Evolutionary conservation across 2,888 invertebrate genomes (phyloP), one percentile per base, ranked within the genome.

Genomic region (Automeris io): DNA sequence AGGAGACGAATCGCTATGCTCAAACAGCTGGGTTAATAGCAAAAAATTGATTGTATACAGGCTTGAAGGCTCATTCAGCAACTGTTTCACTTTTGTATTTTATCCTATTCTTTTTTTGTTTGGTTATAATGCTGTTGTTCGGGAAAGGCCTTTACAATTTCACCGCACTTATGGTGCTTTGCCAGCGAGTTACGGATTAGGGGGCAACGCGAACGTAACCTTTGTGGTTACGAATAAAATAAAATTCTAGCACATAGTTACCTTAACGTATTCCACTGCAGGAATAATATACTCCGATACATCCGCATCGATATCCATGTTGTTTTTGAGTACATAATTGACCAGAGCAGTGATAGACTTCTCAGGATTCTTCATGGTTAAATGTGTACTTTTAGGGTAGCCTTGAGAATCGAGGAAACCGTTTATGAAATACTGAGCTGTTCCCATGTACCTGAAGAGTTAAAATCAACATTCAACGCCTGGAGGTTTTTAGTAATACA

Each of bases 201-300:
- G n/a, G n/a, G n/a, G n/a, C n/a, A n/a, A n/a, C n/a, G n/a, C n/a
- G n/a, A n/a, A n/a, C n/a, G n/a, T n/a, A n/a, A n/a, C n/a, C n/a
- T n/a, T n/a, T n/a, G n/a, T n/a, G n/a, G n/a, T n/a, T 18, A 8
- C 8, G 18, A n/a, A 19, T 19, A 18, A 19, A 13, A 18, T 19
- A 13, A 19, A n/a, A 31, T 34, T 19, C 19, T 12, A 6, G 19
- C 6, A 11, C 19, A 11, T 2, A 33, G 19, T 57, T 69, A 91
- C 91, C 80, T 90, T 89, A 5, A 91, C 65, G 61, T 95, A 95
- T 11, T 89, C 88, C 0, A 94, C 88, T 2, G 92, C 93, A 0
- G 95, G 94, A 53, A 90, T 91, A 0, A 95, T 92, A 59, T 95
- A 95, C 36, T 89, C 89, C 5, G 89, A 88, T 1, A 94, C 91